Conservation (phyloP, 2,888 invertebrate genomes). For the Scaptodrosophila latifasciaeformis region DNA sequence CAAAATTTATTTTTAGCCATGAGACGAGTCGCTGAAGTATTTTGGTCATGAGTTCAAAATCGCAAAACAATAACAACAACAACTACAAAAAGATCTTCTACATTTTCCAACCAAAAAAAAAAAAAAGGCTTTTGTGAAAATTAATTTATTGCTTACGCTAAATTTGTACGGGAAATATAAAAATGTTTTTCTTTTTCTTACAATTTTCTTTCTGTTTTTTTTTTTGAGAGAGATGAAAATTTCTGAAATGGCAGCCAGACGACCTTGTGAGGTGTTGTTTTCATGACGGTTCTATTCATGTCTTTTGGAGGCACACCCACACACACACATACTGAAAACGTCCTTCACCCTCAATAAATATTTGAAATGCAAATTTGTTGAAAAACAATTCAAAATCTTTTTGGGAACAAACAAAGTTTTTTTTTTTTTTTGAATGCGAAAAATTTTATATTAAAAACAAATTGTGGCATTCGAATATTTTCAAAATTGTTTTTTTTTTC, state of each 20-base stretch:
- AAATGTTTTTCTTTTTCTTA: too few relatives aligned
- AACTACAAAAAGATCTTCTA: slow-evolving; percentile 36
- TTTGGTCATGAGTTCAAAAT: slow-evolving; percentile 57
- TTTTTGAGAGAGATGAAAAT: slow-evolving; percentile 24
- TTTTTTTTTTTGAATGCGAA: too few relatives aligned
- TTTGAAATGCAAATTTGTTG: background rate
- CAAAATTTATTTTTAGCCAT: slow-evolving; percentile 56
- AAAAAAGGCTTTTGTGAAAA: slow-evolving; percentile 18
- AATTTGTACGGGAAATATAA: slow-evolving; percentile 31
- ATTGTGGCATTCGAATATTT: too few relatives aligned
- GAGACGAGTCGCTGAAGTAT: slow-evolving; percentile 61
- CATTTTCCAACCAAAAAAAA: slow-evolving; percentile 39
- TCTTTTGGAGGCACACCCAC: slow-evolving; percentile 53
- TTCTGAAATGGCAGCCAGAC: slow-evolving; percentile 56
- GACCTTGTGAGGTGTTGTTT: slow-evolving; percentile 48
- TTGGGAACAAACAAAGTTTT: too few relatives aligned
- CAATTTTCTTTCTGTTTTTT: too few relatives aligned
- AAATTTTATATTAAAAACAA: too few relatives aligned
- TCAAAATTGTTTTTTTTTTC: too few relatives aligned
- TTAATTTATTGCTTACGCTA: slow-evolving; percentile 38
- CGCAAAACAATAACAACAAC: background rate
- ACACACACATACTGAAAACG: slow-evolving; percentile 42
- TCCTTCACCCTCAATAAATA: slow-evolving; percentile 60
- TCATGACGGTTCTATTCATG: slow-evolving; percentile 21
- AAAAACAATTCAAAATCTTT: too few relatives aligned